Base-by-base conservation (phyloP, 1,140 invertebrate genomes). In the Macrobrachium nipponense region DNA sequence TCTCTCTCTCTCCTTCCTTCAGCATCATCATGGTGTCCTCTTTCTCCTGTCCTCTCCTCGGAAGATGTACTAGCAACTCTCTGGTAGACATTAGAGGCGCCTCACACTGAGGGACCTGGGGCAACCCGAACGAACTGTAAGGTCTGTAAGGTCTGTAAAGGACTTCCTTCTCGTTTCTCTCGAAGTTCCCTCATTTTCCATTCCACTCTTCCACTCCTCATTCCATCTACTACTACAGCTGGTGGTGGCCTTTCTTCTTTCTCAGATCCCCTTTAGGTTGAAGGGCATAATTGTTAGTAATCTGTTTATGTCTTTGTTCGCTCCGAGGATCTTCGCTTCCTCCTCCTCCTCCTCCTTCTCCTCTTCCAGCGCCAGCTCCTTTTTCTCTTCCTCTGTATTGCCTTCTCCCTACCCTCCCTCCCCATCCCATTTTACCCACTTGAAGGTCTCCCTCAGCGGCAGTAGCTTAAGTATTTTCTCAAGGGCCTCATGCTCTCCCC, bases 221-320 rank as follows among this genome's bases (percentile, higher is more conserved):
- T 80, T 80, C 43, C 79, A 8, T 73, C 70, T 15, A 23, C 27
- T 73, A 15, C 44, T 23, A 23, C 27, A 51, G 6, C 44, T 23
- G 20, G 2, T 20, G 18, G 43, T 73, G 58, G 36, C 23, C 59
- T 20, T 62, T 62, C 27, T 51, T 51, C 36, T 75, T 62, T 61
- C 68, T 62, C 66, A 66, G 76, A 62, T 68, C 82, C 82, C 73
- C 82, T 68, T 66, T 61, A 78, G 72, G 20, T 72, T 60, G 61
- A 60, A 64, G 20, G 36, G 44, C 44, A 76, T 84, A 84, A 84
- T 84, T 84, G 82, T 68, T 75, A 78, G 76, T 84, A 84, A 78
- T 84, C 82, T 64, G 77, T 84, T 84, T 84, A 84, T 76, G 73
- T 76, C 73, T 58, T 58, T 58, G 18, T 76, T 76, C 73, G n/a